These are phyloP conservation scores for Griposia aprilina DNA, from an alignment of 2,888 invertebrate species.

Conservation along the genomic window DNA sequence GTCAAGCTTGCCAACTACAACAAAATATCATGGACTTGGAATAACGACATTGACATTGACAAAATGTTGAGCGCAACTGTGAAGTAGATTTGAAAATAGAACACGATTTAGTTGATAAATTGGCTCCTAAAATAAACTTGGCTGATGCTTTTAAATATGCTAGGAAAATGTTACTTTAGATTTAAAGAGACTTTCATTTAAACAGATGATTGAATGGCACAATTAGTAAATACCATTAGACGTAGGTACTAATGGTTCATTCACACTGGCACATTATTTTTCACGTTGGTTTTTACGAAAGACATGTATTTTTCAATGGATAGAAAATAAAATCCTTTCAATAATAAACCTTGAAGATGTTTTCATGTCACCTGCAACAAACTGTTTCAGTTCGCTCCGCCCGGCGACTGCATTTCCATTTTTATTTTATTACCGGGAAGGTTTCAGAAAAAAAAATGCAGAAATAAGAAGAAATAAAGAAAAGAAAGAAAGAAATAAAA, in stretches of 20 bases:
- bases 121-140: neutral
- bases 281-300: neutral
- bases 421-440: neutral
- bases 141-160: neutral
- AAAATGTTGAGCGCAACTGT: constrained; percentile 32
- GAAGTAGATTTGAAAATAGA: constrained; percentile 32
- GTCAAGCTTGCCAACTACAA: constrained; percentile 21
- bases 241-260: neutral
- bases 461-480: neutral
- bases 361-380: constrained; percentile 8
- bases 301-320: neutral
- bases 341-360: constrained; percentile 19
- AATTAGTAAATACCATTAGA: neutral
- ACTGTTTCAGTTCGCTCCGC: neutral
- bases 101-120: constrained; percentile 10
- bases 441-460: neutral
- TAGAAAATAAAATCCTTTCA: constrained; percentile 4
- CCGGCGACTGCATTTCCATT: neutral
- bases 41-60: constrained; percentile 38
- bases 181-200: neutral
- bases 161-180: neutral
- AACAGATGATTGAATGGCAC: neutral
- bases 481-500: no score
- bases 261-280: neutral
- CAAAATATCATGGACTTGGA: constrained; percentile 25